These are phyloP conservation scores for Gephyroberyx darwinii DNA, from an alignment of 2,797 vertebrate species.

Conservation along the genomic window DNA sequence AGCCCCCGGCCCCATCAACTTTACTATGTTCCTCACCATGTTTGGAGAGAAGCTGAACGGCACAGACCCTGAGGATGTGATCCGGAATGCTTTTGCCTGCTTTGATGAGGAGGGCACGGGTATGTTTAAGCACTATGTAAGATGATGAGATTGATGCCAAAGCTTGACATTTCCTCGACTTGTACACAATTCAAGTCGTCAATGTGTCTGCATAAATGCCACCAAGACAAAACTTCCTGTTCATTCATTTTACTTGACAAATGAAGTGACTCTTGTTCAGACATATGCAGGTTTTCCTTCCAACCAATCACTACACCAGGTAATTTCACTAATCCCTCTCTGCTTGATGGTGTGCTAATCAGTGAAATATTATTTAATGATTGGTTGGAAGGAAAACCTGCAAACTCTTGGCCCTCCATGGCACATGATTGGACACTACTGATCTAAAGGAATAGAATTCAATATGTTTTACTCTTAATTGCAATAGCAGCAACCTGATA, in stretches of 20 bases:
- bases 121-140: slow-evolving; percentile 47
- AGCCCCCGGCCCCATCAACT: slow-evolving; percentile 90
- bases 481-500: background rate
- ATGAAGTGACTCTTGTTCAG: no score
- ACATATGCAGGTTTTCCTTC: no score
- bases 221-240: background rate
- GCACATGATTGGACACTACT: no score
- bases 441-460: no score
- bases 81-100: slow-evolving; percentile 93
- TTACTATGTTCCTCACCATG: slow-evolving; percentile 98
- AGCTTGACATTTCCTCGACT: background rate
- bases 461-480: background rate
- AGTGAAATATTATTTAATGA: no score
- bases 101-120: slow-evolving; percentile 95
- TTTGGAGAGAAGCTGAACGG: slow-evolving; percentile 96
- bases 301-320: no score
- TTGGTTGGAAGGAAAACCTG: no score
- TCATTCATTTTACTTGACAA: no score
- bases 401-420: no score
- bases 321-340: background rate
- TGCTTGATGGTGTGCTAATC: no score
- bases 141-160: no score
- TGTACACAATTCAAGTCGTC: background rate
- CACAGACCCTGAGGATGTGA: slow-evolving; percentile 93
- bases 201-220: background rate